phyloP scores from a whole-genome alignment of 2,888 invertebrate genomes.

The Eupsilia transversa region DNA sequence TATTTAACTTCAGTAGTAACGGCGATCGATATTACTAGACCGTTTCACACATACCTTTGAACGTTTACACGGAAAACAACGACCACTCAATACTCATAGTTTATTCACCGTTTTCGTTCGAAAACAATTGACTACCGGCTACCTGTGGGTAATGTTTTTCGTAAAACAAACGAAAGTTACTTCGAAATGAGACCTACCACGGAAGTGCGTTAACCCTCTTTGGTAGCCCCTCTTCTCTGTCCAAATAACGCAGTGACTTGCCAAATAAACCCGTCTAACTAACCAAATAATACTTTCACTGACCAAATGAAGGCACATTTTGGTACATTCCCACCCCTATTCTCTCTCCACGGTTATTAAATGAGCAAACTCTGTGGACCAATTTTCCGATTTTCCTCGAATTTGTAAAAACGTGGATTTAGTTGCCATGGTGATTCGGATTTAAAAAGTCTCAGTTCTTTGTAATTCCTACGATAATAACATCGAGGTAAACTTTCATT shows the following conservation, averaged over 20 bases:
- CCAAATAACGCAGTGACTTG: conserved; percentile 53
- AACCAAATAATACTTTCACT: conserved; percentile 51
- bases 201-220: conserved; percentile 29
- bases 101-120: conserved; percentile 18
- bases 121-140: conserved; percentile 15
- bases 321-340: conserved; percentile 39
- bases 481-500: conserved; percentile 8
- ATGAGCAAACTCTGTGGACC: conserved; percentile 31
- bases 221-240: conserved; percentile 28
- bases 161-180: conserved; percentile 20
- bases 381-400: conserved; percentile 36
- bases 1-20: conserved; percentile 44
- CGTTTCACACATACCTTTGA: conserved; percentile 19
- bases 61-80: conserved; percentile 8
- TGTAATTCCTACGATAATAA: conserved; percentile 41
- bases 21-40: conserved; percentile 37
- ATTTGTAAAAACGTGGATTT: conserved; percentile 19
- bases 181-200: conserved; percentile 14
- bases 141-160: background rate
- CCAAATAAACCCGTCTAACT: conserved; percentile 54
- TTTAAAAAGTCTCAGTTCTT: conserved; percentile 26
- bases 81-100: conserved; percentile 7
- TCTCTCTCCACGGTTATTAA: conserved; percentile 43
- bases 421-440: conserved; percentile 36
- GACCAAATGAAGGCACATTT: conserved; percentile 52